Base-by-base conservation (phyloP, 2,888 invertebrate species). In the Aphidius colemani region DNA sequence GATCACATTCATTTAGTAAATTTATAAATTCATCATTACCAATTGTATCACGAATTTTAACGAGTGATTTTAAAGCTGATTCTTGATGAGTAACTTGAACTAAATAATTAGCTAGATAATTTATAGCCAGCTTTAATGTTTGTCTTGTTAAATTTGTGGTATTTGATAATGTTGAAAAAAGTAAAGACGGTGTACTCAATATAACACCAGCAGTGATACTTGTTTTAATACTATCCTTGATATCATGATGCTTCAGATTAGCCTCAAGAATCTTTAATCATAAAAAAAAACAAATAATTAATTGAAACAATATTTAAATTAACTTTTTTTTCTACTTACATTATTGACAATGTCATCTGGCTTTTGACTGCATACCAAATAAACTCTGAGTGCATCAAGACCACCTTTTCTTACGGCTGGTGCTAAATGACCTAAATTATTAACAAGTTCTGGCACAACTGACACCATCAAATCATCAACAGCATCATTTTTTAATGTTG, bases 401-500 rank as follows among this genome's bases (percentile, higher is more conserved):
- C 93, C 90, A 7, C 91, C 91, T 81, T 92, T 93, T 10, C 93
- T 85, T 0, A 94, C 91, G 1, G 93, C 92, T 0, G 93, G 93
- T 0, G 92, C 91, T 55, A 87, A 86, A 78, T 93, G 92, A 5
- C 93, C 93, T 58, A 95, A 83, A 82, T 94, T 94, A 70, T 88
- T 88, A 43, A 94, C 88, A 59, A 94, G 85, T 78, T 91, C 90
- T 49, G 88, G 87, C 51, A 90, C 81, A 56, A 90, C 80, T 9
- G 83, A 81, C 61, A 84, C 83, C 84, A 93, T 89, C 63, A 90
- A 88, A 65, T 86, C 85, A 70, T 93, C 90, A 11, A 93, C 85
- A 60, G 87, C 87, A 58, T 87, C 86, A 53, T 77, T 76, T 30
- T 30, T 30, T 68, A 93, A 86, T 49, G 92, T 88, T 5, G 93